phyloP scores from a whole-genome alignment of 2,113 vertebrate genomes.

The Anoplopoma fimbria region DNA sequence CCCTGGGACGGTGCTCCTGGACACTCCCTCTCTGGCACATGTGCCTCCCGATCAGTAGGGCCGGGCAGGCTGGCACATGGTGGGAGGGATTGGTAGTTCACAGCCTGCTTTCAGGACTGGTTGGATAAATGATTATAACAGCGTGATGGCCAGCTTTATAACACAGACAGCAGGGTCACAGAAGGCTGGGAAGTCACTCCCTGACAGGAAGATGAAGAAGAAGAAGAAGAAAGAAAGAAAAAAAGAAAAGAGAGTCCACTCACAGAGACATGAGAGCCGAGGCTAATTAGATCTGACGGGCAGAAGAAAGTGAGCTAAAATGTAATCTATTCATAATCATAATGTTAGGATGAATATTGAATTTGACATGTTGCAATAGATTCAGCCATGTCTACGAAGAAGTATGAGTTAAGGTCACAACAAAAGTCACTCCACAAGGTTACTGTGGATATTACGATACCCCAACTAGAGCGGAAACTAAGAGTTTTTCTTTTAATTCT shows the following conservation, averaged over 20 bases:
- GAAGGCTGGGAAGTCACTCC: constrained; percentile 41
- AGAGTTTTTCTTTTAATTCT: too few species aligned
- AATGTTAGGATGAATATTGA: constrained; percentile 56
- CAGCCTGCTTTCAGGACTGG: constrained; percentile 59
- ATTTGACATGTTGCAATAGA: constrained; percentile 44
- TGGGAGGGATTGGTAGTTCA: constrained; percentile 64
- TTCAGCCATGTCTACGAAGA: background rate
- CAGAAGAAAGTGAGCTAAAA: constrained; percentile 62
- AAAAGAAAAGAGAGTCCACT: background rate
- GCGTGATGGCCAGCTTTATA: constrained; percentile 70
- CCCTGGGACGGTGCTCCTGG: constrained; percentile 47
- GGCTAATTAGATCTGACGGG: constrained; percentile 72
- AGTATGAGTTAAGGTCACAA: constrained; percentile 9
- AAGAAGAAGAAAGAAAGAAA: background rate
- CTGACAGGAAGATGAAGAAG: constrained; percentile 42
- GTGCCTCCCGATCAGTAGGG: constrained; percentile 55
- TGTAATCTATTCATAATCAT: constrained; percentile 68
- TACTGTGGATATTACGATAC: background rate
- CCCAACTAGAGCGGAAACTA: background rate
- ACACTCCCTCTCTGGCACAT: constrained; percentile 49
- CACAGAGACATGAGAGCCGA: background rate
- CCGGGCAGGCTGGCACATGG: constrained; percentile 54
- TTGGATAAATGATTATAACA: constrained; percentile 71
- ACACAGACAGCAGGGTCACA: constrained; percentile 56
- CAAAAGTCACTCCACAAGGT: constrained; percentile 1